Percentiles rank a stretch among this genome's conserved stretches.
These are phyloP conservation scores for Phylloscopus trochilus DNA, from an alignment of 2,113 vertebrate genomes.

Conservation along the genomic window DNA sequence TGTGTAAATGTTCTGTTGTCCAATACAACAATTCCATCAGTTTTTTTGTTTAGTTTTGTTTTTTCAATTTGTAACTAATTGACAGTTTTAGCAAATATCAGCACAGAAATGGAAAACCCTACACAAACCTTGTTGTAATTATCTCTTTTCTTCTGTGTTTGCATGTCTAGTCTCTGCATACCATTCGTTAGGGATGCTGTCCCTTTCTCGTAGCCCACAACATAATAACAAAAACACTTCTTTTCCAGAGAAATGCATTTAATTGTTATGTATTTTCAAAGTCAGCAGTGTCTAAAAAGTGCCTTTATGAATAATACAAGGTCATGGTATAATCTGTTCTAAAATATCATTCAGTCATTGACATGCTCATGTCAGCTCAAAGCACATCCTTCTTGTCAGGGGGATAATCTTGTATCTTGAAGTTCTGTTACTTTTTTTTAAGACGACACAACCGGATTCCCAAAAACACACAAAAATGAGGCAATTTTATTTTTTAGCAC, in stretches of 20 bases:
- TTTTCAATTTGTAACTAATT: constrained; percentile 15
- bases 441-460: neutral
- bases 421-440: neutral
- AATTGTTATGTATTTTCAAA: constrained; percentile 29
- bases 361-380: neutral
- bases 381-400: constrained; percentile 18
- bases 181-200: constrained; percentile 57
- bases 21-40: constrained; percentile 15
- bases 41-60: neutral
- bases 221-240: neutral
- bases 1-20: constrained; percentile 28
- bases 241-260: neutral
- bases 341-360: neutral
- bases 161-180: constrained; percentile 68
- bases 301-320: neutral
- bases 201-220: constrained; percentile 38
- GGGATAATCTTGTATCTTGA: neutral
- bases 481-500: neutral
- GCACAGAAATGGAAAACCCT: constrained; percentile 68
- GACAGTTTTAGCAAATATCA: constrained; percentile 27
- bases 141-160: constrained; percentile 79
- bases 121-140: constrained; percentile 72
- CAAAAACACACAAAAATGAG: constrained; percentile 39
- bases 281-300: neutral
- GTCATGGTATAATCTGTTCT: neutral